Evolutionary conservation across 2,797 vertebrate species (phyloP), one percentile per base, ranked within the genome.

Genomic region (Knipowitschia caucasica): DNA sequence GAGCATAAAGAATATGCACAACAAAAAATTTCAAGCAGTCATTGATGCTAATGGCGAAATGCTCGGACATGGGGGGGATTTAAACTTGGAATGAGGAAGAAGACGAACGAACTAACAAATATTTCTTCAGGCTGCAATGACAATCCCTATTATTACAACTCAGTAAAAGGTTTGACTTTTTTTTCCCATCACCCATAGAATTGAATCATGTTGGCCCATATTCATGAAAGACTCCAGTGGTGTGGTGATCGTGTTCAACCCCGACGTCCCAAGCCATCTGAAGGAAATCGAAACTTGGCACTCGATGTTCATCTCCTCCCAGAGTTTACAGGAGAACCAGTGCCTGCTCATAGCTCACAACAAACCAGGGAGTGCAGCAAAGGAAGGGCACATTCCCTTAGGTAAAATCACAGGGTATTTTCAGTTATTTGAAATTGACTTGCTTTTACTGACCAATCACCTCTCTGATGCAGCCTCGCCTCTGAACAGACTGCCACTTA

Each of bases 141-240:
- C n/a, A n/a, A n/a, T n/a, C 10, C 30, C 12, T 12, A 31, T 14
- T 24, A 23, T 26, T 14, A 14, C 11, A 23, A 40, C 24, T n/a
- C 7, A 26, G 4, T 38, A n/a, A n/a, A n/a, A n/a, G n/a, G n/a
- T n/a, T n/a, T n/a, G n/a, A n/a, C 9, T 44, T 65, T 9, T 53
- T 18, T 17, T 50, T 4, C 33, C n/a, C n/a, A n/a, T n/a, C n/a
- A n/a, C n/a, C n/a, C 31, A 43, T 56, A 99, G 97, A 80, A 96
- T 96, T 80, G 96, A 98, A 60, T 89, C 92, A 1, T 99, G 96
- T 84, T 99, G 97, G 97, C 95, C 95, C n/a, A 92, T 93, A 30
- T 71, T 99, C 65, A 90, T 93, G 89, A 95, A 94, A 62, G 94
- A 98, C 53, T 88, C 89, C 35, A 93, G 91, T 0, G 95, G 97